Percentiles rank a stretch among this genome's conserved stretches.
phyloP scores from a whole-genome alignment of 2,113 vertebrate species.

The Eupsittula cactorum region DNA sequence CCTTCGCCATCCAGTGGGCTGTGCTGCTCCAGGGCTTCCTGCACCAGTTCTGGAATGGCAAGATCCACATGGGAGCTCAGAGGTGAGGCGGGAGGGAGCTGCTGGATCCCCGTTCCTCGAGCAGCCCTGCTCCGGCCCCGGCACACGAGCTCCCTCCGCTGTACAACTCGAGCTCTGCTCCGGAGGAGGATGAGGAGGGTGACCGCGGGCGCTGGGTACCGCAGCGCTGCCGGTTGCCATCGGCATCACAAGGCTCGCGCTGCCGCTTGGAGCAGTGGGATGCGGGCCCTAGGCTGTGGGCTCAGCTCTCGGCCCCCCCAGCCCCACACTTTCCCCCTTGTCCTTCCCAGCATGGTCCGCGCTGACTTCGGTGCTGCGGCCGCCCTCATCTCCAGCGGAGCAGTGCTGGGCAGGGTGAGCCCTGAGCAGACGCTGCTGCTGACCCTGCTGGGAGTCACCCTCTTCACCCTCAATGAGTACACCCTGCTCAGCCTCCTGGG shows the following conservation, averaged over 20 bases:
- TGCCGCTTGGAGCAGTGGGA: not conserved
- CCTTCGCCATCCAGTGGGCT: slow-evolving; percentile 90
- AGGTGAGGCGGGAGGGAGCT: slow-evolving; percentile 76
- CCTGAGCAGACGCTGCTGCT: slow-evolving; percentile 86
- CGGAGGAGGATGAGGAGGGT: not conserved
- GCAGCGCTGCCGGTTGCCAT: not conserved
- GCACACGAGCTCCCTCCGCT: not conserved
- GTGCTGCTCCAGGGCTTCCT: slow-evolving; percentile 88
- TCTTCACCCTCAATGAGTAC: slow-evolving; percentile 85
- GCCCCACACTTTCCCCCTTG: not conserved
- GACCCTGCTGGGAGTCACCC: slow-evolving; percentile 84
- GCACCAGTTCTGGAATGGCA: slow-evolving; percentile 72
- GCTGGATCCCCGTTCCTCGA: fast-evolving
- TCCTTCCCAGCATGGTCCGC: slow-evolving; percentile 84
- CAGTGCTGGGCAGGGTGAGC: slow-evolving; percentile 86
- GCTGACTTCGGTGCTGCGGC: slow-evolving; percentile 89
- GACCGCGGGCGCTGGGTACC: not conserved
- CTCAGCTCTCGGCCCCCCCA: not conserved
- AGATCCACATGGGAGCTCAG: slow-evolving; percentile 82
- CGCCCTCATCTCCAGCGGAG: slow-evolving; percentile 87
- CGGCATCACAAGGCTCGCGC: fast-evolving
- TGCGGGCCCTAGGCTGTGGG: not conserved
- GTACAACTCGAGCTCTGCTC: not conserved
- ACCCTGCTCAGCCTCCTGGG: slow-evolving; percentile 78
- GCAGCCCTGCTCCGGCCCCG: not conserved